A percentile compares a stretch with the other conserved stretches of the same genome.
Conservation (phyloP, 37 sponge, comb jelly and placozoan species). For the Lycopodina hypogea region DNA sequence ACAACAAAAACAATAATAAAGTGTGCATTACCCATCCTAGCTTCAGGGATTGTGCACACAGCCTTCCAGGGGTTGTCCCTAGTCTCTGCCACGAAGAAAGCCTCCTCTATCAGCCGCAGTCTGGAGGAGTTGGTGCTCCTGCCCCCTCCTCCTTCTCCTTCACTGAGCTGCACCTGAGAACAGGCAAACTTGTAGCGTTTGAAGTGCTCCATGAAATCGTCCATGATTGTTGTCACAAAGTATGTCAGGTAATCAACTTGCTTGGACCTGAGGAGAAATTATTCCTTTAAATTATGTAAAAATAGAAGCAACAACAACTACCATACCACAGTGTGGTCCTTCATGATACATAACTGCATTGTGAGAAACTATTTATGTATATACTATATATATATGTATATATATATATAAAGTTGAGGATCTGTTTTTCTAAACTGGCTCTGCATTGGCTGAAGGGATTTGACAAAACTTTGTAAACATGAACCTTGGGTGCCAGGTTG, state of each 20-base stretch:
- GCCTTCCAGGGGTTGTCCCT: conserved; percentile 22
- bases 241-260: conserved; percentile 42
- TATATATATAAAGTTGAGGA: too few relatives aligned
- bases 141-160: neutral
- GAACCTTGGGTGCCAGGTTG: too few relatives aligned
- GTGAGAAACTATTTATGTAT: too few relatives aligned
- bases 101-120: conserved; percentile 4
- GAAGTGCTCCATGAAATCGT: conserved; percentile 62
- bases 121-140: neutral
- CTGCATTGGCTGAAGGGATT: too few relatives aligned
- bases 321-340: neutral
- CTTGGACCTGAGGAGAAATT: conserved; percentile 23
- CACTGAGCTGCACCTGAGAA: neutral
- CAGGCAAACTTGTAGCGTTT: conserved; percentile 32
- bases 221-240: conserved; percentile 55
- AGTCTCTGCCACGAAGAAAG: conserved; percentile 31
- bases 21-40: too few relatives aligned
- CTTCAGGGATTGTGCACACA: conserved; percentile 23
- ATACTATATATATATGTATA: too few relatives aligned
- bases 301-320: too few relatives aligned
- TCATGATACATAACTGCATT: neutral
- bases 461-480: too few relatives aligned
- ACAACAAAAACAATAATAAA: too few relatives aligned
- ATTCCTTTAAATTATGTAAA: neutral
- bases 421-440: too few relatives aligned